phyloP scores from a whole-genome alignment of 2,888 invertebrate genomes.

The Amorpha juglandis region DNA sequence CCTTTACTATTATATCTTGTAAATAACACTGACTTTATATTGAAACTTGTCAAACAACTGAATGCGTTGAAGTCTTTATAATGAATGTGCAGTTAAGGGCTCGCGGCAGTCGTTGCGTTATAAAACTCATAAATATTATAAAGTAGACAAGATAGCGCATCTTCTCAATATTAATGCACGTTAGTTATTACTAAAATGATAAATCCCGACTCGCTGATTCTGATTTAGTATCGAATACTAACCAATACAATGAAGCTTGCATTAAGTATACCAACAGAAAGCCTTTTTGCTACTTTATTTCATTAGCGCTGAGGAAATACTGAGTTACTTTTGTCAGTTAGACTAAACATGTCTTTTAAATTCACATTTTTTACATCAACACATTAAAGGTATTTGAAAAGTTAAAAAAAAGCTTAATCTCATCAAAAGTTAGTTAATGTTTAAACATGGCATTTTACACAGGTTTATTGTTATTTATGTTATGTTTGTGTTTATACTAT shows the following conservation, averaged over 20 bases:
- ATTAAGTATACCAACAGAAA: not conserved
- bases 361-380: no score
- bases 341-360: no score
- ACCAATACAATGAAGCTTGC: not conserved
- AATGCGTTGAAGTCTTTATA: slow-evolving; percentile 33
- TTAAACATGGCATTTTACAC: not conserved
- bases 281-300: not conserved
- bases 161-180: slow-evolving; percentile 24
- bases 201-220: slow-evolving; percentile 19
- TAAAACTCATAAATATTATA: slow-evolving; percentile 27
- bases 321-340: no score
- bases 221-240: slow-evolving; percentile 19
- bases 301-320: not conserved
- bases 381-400: no score
- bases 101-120: slow-evolving; percentile 7
- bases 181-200: slow-evolving; percentile 15
- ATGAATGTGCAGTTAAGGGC: slow-evolving; percentile 23
- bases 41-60: slow-evolving; percentile 22
- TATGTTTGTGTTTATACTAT: no score
- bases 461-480: not conserved
- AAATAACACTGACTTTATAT: slow-evolving; percentile 18
- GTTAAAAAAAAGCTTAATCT: not conserved
- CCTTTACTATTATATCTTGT: slow-evolving; percentile 6
- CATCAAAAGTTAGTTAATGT: not conserved
- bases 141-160: slow-evolving; percentile 23